Evolutionary conservation across 2,113 vertebrate genomes (phyloP).

Genomic region (Opisthocomus hoazin): DNA sequence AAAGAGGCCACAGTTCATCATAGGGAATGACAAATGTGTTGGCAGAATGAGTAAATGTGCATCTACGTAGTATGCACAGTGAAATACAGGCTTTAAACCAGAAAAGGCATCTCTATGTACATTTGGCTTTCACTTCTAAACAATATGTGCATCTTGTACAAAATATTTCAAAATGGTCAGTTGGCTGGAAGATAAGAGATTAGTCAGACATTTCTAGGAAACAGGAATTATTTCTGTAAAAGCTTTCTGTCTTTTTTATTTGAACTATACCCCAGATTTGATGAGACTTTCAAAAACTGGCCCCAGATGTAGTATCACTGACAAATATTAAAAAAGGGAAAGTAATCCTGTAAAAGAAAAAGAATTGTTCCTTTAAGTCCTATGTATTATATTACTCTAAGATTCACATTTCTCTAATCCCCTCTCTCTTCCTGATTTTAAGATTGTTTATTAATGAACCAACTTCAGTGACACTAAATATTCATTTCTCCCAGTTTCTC

Average conservation of each 20-base stretch:
- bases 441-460: neutral
- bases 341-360: neutral
- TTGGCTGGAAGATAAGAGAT: neutral
- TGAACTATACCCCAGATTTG: neutral
- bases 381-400: neutral
- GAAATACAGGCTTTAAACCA: neutral
- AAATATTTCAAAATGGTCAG: neutral
- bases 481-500: neutral
- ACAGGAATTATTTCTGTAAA: neutral
- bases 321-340: neutral
- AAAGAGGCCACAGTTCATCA: neutral
- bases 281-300: neutral
- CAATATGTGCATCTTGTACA: neutral
- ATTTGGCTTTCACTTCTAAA: neutral
- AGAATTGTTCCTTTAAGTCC: neutral
- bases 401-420: neutral
- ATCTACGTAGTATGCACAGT: neutral
- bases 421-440: neutral
- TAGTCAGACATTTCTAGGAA: neutral
- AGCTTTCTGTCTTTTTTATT: neutral
- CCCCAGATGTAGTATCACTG: neutral
- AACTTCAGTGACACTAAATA: neutral
- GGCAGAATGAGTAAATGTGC: neutral
- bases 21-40: neutral
- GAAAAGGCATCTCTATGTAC: neutral